Evolutionary conservation across 2,888 invertebrate genomes (phyloP).

Genomic region (Tetranychus piercei): DNA sequence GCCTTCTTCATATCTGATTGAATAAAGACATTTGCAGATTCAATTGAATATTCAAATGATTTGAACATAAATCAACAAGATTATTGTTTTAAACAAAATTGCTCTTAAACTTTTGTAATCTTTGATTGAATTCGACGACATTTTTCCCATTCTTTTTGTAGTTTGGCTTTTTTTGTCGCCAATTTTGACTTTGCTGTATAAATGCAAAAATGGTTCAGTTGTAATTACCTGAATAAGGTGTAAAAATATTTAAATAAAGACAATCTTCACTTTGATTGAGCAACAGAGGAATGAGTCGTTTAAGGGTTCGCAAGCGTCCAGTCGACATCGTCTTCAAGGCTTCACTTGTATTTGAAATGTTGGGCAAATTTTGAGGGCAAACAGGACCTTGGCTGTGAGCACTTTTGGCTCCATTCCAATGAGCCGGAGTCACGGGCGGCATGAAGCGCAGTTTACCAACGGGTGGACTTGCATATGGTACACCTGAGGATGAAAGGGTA

Average conservation of each 20-base stretch:
- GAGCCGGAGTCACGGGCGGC: conserved; percentile 64
- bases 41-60: no score
- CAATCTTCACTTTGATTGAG: conserved; percentile 93
- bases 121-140: no score
- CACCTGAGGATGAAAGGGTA: conserved; percentile 34
- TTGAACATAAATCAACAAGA: no score
- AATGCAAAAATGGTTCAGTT: background rate
- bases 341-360: conserved; percentile 52
- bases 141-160: no score
- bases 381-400: conserved; percentile 56
- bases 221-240: conserved; percentile 59
- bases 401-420: conserved; percentile 53
- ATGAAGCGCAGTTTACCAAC: conserved; percentile 73
- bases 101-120: no score
- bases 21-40: no score
- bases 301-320: conserved; percentile 69
- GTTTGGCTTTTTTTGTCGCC: no score
- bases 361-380: conserved; percentile 51
- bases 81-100: no score
- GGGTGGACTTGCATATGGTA: conserved; percentile 85
- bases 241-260: conserved; percentile 83
- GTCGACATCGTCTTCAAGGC: conserved; percentile 71
- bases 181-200: no score
- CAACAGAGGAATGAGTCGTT: conserved; percentile 60
- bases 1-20: no score